Evolutionary conservation across 2,113 vertebrate species (phyloP).

Genomic region (Antigone vipio): DNA sequence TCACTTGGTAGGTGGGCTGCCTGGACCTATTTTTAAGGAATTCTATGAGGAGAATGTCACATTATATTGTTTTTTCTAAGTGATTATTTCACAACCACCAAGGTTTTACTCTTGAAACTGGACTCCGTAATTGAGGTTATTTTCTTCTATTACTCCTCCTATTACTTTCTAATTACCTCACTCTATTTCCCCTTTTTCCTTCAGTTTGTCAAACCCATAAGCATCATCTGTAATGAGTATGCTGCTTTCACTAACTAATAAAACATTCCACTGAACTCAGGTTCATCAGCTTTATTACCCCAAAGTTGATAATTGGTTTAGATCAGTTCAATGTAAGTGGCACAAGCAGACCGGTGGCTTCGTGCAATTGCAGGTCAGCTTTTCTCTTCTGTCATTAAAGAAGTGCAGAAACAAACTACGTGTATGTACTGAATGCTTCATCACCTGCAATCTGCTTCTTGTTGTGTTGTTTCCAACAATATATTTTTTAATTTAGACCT

Average conservation of each 20-base stretch:
- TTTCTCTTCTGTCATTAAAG: background rate
- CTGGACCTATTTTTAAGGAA: background rate
- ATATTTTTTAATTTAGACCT: conserved; percentile 32
- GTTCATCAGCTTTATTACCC: background rate
- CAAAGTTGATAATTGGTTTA: background rate
- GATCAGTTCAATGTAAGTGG: background rate
- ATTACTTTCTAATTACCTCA: background rate
- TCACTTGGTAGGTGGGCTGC: background rate
- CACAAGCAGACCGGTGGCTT: background rate
- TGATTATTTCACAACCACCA: background rate
- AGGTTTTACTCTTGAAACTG: background rate
- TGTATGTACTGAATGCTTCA: background rate
- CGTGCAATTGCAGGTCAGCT: background rate
- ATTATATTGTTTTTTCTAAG: background rate
- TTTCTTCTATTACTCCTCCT: background rate
- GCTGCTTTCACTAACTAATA: background rate
- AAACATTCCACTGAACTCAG: background rate
- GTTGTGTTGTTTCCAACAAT: background rate
- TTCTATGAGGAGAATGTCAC: background rate
- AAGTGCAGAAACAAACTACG: background rate
- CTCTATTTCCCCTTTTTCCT: background rate
- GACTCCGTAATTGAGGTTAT: background rate
- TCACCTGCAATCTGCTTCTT: background rate
- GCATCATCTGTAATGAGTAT: background rate
- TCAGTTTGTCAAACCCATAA: background rate